Percentiles rank a stretch among this genome's conserved stretches.
phyloP scores from a whole-genome alignment of 2,888 invertebrate species.

The Chaetogeoica ovagalla region DNA sequence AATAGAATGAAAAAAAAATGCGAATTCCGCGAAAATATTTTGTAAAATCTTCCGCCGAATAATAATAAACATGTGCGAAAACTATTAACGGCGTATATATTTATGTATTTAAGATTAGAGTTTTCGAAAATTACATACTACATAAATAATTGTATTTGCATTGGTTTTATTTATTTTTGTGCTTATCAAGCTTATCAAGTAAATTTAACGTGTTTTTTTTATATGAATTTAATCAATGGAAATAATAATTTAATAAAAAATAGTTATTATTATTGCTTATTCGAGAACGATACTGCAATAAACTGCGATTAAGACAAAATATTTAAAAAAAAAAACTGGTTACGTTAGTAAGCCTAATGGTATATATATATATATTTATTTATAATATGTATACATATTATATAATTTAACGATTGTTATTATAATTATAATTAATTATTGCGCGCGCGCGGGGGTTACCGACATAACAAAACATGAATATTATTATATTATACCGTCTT shows the following conservation, averaged over 20 bases:
- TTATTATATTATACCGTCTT: not conserved
- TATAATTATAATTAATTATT: constrained; percentile 15
- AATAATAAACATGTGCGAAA: not conserved
- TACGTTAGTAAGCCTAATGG: constrained; percentile 48
- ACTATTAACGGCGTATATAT: too few species aligned
- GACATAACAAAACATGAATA: constrained; percentile 3
- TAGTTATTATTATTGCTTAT: constrained; percentile 49
- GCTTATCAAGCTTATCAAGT: too few species aligned
- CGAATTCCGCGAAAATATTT: constrained; percentile 6
- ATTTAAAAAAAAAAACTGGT: constrained; percentile 19
- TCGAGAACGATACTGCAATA: not conserved
- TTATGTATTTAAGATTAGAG: not conserved
- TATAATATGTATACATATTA: not conserved
- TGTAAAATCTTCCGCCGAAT: constrained; percentile 21
- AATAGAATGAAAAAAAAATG: constrained; percentile 11
- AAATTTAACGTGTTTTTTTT: not conserved
- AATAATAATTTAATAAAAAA: not conserved
- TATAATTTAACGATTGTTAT: constrained; percentile 16
- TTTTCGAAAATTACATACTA: too few species aligned
- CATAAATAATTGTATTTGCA: not conserved
- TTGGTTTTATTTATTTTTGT: constrained; percentile 10
- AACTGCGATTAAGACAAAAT: constrained; percentile 24
- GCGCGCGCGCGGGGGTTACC: constrained; percentile 3
- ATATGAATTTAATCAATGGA: not conserved
- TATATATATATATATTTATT: constrained; percentile 16